phyloP scores from a whole-genome alignment of 2,113 vertebrate species.

The Fulica atra region DNA sequence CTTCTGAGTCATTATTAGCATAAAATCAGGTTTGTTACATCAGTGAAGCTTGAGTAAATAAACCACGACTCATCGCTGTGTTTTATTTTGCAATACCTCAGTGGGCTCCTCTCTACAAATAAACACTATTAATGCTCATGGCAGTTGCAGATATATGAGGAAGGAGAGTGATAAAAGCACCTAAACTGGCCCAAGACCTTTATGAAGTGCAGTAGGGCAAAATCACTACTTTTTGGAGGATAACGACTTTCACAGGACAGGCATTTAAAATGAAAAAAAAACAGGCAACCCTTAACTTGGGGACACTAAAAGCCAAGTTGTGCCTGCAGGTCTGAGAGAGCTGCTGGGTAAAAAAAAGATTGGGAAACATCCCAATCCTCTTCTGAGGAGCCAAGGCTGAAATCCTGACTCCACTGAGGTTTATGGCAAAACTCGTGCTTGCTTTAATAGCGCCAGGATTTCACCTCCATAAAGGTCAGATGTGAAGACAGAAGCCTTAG shows the following conservation, averaged over 20 bases:
- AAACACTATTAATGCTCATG: constrained; percentile 17
- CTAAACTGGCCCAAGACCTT: not conserved
- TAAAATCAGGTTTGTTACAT: constrained; percentile 69
- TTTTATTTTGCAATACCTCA: constrained; percentile 67
- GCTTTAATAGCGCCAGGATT: not conserved
- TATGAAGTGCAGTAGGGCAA: not conserved
- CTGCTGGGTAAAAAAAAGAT: not conserved
- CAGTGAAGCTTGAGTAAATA: constrained; percentile 68
- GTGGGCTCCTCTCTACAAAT: constrained; percentile 54
- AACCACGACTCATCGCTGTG: constrained; percentile 54
- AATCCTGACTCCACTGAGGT: not conserved
- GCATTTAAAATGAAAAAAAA: not conserved
- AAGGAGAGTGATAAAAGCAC: not conserved
- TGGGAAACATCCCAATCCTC: constrained; percentile 1
- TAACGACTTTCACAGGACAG: not conserved
- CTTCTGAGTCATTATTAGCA: constrained; percentile 61
- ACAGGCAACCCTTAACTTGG: not conserved
- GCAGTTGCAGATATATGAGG: not conserved
- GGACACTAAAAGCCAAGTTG: not conserved
- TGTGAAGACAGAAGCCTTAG: not conserved
- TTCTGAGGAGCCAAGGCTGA: not conserved
- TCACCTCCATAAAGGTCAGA: not conserved
- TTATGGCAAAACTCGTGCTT: not conserved
- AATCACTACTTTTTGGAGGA: not conserved
- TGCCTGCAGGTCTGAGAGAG: not conserved